Percentiles rank a stretch among this genome's conserved stretches.
phyloP scores from a whole-genome alignment of 1,140 invertebrate genomes.

The Lasioglossum baleicum region DNA sequence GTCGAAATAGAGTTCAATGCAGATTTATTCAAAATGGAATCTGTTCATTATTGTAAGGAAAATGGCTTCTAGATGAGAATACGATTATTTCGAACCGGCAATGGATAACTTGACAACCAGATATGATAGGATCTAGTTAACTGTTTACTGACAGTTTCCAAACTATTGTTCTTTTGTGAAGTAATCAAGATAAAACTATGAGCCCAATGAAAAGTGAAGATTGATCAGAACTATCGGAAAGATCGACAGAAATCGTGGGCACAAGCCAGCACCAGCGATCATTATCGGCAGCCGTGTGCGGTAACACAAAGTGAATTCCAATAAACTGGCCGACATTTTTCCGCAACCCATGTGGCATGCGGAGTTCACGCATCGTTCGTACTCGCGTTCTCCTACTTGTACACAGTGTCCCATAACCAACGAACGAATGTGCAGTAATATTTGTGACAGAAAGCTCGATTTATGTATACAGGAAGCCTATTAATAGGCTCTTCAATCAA shows the following conservation, averaged over 20 bases:
- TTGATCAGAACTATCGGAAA: constrained; percentile 4
- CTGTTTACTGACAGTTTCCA: not conserved
- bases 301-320: constrained; percentile 48
- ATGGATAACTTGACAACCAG: no score
- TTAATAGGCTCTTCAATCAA: no score
- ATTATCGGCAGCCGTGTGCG: constrained; percentile 41
- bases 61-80: no score
- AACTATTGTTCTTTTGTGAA: not conserved
- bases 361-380: constrained; percentile 46
- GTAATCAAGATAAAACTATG: constrained; percentile 7
- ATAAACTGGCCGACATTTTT: constrained; percentile 45
- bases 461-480: no score
- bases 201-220: constrained; percentile 7
- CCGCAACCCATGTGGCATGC: constrained; percentile 34
- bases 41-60: no score
- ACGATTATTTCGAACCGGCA: no score
- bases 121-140: not conserved
- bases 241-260: constrained; percentile 30
- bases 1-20: no score
- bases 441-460: no score
- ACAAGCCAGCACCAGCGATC: constrained; percentile 26
- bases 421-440: not conserved
- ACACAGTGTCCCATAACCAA: not conserved
- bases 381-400: not conserved
- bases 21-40: no score